Evolutionary conservation across 2,888 invertebrate genomes (phyloP).

Genomic region (Protula sp.): DNA sequence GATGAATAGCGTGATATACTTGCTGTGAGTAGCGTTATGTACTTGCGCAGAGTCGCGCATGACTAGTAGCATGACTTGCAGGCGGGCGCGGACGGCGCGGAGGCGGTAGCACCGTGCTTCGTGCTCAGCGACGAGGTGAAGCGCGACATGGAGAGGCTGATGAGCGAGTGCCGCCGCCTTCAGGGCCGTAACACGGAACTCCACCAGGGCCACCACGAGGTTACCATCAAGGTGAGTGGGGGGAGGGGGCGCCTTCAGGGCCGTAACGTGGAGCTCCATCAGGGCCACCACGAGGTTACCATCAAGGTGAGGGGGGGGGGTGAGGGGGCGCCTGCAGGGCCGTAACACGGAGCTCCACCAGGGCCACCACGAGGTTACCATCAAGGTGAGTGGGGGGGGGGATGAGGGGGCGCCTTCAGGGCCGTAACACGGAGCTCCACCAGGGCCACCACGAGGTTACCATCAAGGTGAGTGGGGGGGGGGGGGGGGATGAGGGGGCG

Average conservation of each 20-base stretch:
- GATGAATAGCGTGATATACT: no score
- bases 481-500: slow-evolving; percentile 81
- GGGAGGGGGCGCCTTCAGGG: no score
- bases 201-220: slow-evolving; percentile 88
- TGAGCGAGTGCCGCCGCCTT: slow-evolving; percentile 84
- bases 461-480: slow-evolving; percentile 87
- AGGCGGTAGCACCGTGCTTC: background rate
- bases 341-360: slow-evolving; percentile 87
- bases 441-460: no score
- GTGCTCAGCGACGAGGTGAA: slow-evolving; percentile 57
- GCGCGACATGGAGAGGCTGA: slow-evolving; percentile 79
- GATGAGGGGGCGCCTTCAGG: no score
- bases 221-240: slow-evolving; percentile 76
- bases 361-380: slow-evolving; percentile 83
- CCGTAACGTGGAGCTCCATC: no score
- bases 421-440: no score
- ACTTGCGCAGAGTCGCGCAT: no score
- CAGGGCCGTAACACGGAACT: slow-evolving; percentile 84
- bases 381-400: no score
- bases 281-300: no score
- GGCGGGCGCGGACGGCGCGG: no score
- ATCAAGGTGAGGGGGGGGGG: slow-evolving; percentile 74
- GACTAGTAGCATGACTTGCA: no score
- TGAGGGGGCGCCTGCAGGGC: slow-evolving; percentile 84
- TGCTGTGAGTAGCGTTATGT: no score